A percentile compares a stretch with the other conserved stretches of the same genome.
phyloP scores from a whole-genome alignment of 2,888 invertebrate genomes.

The Cheilosia grossa region DNA sequence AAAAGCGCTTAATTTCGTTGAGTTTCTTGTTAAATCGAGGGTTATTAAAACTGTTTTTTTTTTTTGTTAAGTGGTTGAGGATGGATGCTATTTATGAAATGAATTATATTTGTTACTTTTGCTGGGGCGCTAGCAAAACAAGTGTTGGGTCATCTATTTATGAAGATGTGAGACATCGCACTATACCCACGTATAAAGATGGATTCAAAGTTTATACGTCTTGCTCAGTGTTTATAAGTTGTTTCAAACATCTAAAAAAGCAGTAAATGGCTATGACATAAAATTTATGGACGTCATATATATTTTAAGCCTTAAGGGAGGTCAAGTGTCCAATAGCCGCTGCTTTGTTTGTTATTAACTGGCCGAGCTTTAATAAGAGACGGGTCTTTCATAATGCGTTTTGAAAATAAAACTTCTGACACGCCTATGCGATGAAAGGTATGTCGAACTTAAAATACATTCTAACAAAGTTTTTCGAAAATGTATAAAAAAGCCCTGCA shows the following conservation, averaged over 20 bases:
- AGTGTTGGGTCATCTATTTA: neutral
- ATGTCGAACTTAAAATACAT: too few species aligned
- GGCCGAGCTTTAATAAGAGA: neutral
- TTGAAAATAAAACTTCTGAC: too few species aligned
- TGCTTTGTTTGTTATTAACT: neutral
- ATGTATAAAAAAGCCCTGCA: too few species aligned
- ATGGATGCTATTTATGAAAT: neutral
- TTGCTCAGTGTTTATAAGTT: neutral
- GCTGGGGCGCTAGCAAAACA: neutral
- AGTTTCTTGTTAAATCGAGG: neutral
- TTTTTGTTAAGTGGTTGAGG: neutral
- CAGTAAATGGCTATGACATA: too few species aligned
- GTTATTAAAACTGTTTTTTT: neutral
- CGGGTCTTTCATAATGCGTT: too few species aligned
- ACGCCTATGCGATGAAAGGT: too few species aligned
- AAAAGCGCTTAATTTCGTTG: neutral
- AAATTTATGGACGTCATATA: too few species aligned
- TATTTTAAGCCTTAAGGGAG: too few species aligned
- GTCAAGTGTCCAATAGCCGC: too few species aligned
- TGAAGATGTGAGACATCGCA: neutral
- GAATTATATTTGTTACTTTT: neutral
- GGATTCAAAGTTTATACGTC: slow-evolving; percentile 12
- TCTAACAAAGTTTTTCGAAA: too few species aligned
- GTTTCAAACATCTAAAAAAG: too few species aligned
- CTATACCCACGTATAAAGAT: neutral